Evolutionary conservation across 2,888 invertebrate genomes (phyloP), one percentile per base, ranked within the genome.

Genomic region (Ephialtes manifestator): DNA sequence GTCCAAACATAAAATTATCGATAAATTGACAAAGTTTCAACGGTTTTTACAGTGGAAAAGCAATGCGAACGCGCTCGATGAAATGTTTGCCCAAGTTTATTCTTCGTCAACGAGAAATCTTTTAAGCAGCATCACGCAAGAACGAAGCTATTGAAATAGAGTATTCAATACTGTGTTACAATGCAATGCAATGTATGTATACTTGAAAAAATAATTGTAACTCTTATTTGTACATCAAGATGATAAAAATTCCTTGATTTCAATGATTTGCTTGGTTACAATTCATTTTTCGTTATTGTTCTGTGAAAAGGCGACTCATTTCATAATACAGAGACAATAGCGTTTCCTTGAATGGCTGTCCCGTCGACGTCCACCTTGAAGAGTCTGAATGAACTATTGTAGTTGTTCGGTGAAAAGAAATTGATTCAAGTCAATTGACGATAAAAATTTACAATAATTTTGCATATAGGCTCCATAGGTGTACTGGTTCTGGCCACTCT

Each of bases 101-200:
- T 53, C 46, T 58, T 35, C 71, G 31, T 2, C 60, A 72, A 81
- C 51, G 58, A 71, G 43, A 77, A 67, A 68, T 77, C 28, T 78
- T 79, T 48, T 24, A 28, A 53, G 72, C 77, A 74, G 70, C 77
- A 53, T 78, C 60, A 53, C 60, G 63, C 84, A 81, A 81, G 81
- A 55, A 74, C 51, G 84, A 84, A 84, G 81, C 77, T 67, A 79
- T 39, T 8, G 60, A 60, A n/a, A 70, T 67, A 39, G 31, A 55
- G 43, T 65, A 46, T 67, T 65, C 8, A 28, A 63, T 35, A 39
- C 10, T 39, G 10, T 55, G 53, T 46, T 63, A 53, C 20, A 67
- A 18, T 35, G 65, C 20, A 67, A 18, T 35, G 65, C 31, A 68
- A n/a, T 79, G 72, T 83, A 75, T 15, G 10, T 55, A 48, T 31